Conservation (phyloP, 2,888 invertebrate species). For the Meganola albula region DNA sequence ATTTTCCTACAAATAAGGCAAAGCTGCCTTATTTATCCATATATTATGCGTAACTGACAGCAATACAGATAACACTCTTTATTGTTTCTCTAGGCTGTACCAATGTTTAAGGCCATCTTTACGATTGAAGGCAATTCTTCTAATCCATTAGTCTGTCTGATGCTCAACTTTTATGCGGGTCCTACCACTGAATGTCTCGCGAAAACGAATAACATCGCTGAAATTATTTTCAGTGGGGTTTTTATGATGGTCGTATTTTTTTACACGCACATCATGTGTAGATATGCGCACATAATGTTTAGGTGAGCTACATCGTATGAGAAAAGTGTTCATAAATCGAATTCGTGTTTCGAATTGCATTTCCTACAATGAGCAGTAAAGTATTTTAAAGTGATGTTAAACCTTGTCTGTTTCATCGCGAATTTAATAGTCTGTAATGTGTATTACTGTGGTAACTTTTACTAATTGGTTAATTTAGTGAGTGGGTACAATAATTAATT, state of each 20-base stretch:
- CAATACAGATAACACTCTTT: constrained; percentile 50
- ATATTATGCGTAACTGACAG: constrained; percentile 40
- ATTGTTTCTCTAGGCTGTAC: constrained; percentile 54
- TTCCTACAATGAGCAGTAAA: constrained; percentile 15
- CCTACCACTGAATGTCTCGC: constrained; percentile 71
- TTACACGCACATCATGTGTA: constrained; percentile 72
- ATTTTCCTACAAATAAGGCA: constrained; percentile 27
- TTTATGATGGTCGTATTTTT: constrained; percentile 76
- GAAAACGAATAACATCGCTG: constrained; percentile 69
- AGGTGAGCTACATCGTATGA: constrained; percentile 57
- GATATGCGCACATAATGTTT: constrained; percentile 70
- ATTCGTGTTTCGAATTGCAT: constrained; percentile 66
- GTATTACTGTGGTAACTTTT: constrained; percentile 11
- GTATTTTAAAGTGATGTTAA: constrained; percentile 6
- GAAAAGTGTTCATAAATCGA: constrained; percentile 67
- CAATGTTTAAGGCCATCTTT: constrained; percentile 55
- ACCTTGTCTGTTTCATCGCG: constrained; percentile 1
- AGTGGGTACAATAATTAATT: too few species aligned
- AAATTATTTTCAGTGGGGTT: constrained; percentile 74
- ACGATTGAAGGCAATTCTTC: constrained; percentile 70
- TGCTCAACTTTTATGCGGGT: constrained; percentile 72
- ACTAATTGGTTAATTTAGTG: constrained; percentile 19
- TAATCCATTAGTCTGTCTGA: constrained; percentile 74
- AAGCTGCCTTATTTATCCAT: constrained; percentile 40
- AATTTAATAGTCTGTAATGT: constrained; percentile 1